Conservation (phyloP, 35 echinoderm and acorn worm genomes). For the Diadema setosum region DNA sequence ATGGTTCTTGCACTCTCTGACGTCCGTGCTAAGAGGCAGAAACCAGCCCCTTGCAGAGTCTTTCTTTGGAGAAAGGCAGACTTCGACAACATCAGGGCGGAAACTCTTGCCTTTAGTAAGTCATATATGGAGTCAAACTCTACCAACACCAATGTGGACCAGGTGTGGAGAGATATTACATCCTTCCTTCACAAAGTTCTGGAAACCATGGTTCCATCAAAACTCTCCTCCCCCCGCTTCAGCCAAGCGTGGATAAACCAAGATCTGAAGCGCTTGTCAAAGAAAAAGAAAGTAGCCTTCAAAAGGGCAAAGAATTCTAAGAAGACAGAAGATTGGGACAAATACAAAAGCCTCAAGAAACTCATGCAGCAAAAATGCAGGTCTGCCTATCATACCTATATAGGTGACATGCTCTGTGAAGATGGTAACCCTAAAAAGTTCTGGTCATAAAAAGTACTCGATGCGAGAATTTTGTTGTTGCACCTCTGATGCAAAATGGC, state of each 20-base stretch:
- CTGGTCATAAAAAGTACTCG: slow-evolving; percentile 2
- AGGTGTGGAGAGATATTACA: neutral
- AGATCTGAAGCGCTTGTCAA: neutral
- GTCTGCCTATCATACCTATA: neutral
- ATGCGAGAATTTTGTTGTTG: slow-evolving; percentile 20
- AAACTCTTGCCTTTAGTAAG: neutral
- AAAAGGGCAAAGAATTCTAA: neutral
- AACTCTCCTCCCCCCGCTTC: neutral
- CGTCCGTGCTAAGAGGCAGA: neutral
- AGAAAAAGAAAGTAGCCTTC: neutral
- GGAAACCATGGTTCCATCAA: neutral
- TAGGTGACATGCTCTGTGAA: neutral
- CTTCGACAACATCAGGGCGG: neutral
- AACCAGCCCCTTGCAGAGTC: no score
- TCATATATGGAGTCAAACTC: neutral
- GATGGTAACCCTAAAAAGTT: neutral
- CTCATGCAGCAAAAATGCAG: neutral
- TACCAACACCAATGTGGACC: neutral
- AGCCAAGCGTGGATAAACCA: neutral
- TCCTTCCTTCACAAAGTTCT: neutral
- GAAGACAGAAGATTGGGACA: neutral
- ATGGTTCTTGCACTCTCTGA: neutral
- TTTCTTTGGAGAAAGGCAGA: neutral
- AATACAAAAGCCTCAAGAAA: slow-evolving; percentile 10
- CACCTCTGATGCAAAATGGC: slow-evolving; percentile 9